phyloP scores from a whole-genome alignment of 2,113 vertebrate genomes.

The Chinchilla lanigera region DNA sequence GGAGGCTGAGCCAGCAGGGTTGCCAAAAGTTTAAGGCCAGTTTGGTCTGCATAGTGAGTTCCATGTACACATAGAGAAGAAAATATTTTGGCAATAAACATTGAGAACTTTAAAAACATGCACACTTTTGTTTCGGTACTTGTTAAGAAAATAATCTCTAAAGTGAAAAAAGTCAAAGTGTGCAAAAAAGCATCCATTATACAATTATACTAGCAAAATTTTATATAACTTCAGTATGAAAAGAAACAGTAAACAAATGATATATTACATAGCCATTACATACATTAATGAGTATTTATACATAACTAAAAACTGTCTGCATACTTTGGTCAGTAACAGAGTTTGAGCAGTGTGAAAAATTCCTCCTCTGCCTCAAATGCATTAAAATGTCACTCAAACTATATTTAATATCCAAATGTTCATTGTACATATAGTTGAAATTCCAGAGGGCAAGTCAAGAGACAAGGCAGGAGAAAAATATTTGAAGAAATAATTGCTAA shows the following conservation, averaged over 20 bases:
- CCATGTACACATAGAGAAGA: background rate
- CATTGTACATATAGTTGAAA: background rate
- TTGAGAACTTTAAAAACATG: background rate
- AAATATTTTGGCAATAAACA: background rate
- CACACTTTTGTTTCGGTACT: background rate
- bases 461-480: background rate
- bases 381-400: conserved; percentile 32
- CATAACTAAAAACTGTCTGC: background rate
- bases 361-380: background rate
- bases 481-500: background rate
- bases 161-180: background rate
- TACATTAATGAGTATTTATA: background rate
- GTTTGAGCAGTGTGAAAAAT: conserved; percentile 9
- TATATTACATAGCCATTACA: background rate
- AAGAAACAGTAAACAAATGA: background rate
- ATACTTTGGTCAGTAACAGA: background rate
- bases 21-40: background rate
- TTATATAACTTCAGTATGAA: background rate
- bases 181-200: background rate
- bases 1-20: background rate
- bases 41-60: background rate
- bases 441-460: background rate
- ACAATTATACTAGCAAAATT: conserved; percentile 1
- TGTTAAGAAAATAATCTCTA: background rate
- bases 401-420: background rate